These are phyloP conservation scores for Petrocephalus zakoni DNA, from an alignment of 2,113 vertebrate genomes.

Conservation along the genomic window DNA sequence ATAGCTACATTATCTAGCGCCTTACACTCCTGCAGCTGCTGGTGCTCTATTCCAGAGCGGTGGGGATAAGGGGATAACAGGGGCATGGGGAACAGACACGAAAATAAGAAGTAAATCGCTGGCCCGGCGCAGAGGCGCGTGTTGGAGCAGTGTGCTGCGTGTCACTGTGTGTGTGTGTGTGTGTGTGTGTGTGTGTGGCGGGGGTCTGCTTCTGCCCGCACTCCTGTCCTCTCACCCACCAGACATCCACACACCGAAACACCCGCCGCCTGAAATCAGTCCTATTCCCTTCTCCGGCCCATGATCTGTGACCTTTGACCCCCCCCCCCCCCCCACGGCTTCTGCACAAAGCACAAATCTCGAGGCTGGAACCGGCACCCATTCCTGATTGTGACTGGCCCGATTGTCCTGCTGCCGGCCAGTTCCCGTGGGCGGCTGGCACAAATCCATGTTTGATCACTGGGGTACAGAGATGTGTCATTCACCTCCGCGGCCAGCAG, in stretches of 20 bases:
- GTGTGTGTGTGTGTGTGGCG: neutral
- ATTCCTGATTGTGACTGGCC: neutral
- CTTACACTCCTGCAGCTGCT: constrained; percentile 99
- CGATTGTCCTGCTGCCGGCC: neutral
- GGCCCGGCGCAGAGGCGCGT: neutral
- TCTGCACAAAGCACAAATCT: neutral
- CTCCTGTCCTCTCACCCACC: neutral
- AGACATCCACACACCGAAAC: neutral
- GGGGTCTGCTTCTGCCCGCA: constrained; percentile 25
- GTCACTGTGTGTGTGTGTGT: neutral
- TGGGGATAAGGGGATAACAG: constrained; percentile 99
- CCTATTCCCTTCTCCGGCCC: neutral
- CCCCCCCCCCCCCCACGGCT: neutral
- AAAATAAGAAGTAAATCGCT: neutral
- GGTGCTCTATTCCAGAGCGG: constrained; percentile 97
- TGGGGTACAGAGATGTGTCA: neutral
- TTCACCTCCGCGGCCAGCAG: neutral
- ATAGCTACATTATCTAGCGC: constrained; percentile 99
- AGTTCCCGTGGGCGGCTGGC: neutral
- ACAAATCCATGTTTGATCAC: neutral
- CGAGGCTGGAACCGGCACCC: neutral
- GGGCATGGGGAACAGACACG: constrained; percentile 72
- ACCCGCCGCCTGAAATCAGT: neutral
- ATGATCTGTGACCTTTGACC: neutral
- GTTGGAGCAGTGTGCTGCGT: neutral